phyloP scores from a whole-genome alignment of 2,888 invertebrate genomes.

The Leptogaster cylindrica region DNA sequence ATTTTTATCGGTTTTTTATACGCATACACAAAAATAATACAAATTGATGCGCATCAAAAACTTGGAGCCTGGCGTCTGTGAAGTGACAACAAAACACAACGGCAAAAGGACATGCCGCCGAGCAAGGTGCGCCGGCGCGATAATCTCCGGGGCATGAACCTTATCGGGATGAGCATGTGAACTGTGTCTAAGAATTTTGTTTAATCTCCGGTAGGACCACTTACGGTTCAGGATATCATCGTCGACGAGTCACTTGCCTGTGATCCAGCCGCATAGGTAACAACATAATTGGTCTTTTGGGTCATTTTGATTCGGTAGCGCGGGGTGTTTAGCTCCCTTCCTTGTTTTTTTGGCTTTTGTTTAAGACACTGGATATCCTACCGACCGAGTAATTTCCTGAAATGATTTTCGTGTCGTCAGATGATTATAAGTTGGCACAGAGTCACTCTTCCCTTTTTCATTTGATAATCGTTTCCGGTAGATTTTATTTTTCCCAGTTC shows the following conservation, averaged over 20 bases:
- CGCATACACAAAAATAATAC: constrained; percentile 11
- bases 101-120: neutral
- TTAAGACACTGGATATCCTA: neutral
- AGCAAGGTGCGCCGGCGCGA: constrained; percentile 24
- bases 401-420: constrained; percentile 42
- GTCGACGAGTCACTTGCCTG: neutral
- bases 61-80: neutral
- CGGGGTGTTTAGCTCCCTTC: constrained; percentile 13
- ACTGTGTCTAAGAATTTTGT: constrained; percentile 42
- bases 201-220: constrained; percentile 36
- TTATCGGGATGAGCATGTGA: constrained; percentile 37
- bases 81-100: constrained; percentile 29
- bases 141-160: constrained; percentile 31
- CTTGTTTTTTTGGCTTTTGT: constrained; percentile 17
- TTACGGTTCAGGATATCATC: constrained; percentile 25
- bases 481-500: constrained; percentile 5
- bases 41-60: constrained; percentile 3
- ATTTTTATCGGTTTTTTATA: constrained; percentile 12
- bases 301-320: constrained; percentile 38
- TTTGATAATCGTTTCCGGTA: constrained; percentile 31
- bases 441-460: constrained; percentile 13
- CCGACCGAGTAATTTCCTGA: constrained; percentile 21
- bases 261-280: constrained; percentile 19
- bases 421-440: constrained; percentile 35
- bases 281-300: constrained; percentile 37